Conservation (phyloP, 2,888 invertebrate species). For the Theodoxus fluviatilis region DNA sequence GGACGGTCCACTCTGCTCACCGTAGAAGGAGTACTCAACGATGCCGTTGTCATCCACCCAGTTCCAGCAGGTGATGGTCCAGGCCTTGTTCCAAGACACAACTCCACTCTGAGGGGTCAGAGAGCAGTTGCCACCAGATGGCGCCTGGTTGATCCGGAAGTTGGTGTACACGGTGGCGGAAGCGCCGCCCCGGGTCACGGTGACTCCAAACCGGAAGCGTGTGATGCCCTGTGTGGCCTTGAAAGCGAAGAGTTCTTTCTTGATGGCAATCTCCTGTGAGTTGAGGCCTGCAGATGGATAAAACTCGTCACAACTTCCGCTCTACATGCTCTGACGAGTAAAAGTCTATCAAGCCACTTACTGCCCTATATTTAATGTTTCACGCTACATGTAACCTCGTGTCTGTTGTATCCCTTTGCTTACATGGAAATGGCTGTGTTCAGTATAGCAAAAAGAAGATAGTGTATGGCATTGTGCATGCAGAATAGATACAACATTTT, state of each 20-base stretch:
- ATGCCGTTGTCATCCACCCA: conserved; percentile 50
- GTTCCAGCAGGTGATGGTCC: conserved; percentile 36
- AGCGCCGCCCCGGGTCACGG: conserved; percentile 20
- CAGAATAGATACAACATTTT: too few relatives aligned
- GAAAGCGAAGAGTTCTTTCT: conserved; percentile 38
- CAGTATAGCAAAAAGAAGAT: too few relatives aligned
- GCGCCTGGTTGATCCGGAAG: conserved; percentile 42
- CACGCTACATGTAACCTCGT: too few relatives aligned
- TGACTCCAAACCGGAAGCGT: conserved; percentile 32
- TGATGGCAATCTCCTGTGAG: conserved; percentile 44
- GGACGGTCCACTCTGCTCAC: conserved; percentile 46
- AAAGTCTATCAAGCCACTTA: too few relatives aligned
- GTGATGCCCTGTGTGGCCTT: conserved; percentile 29
- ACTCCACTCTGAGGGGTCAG: conserved; percentile 35
- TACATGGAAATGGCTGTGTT: too few relatives aligned
- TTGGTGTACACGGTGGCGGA: conserved; percentile 20
- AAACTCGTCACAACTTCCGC: too few relatives aligned
- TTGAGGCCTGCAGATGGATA: conserved; percentile 39
- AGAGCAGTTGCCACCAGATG: conserved; percentile 43
- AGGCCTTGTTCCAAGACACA: conserved; percentile 27
- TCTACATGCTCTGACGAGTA: too few relatives aligned
- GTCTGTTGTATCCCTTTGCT: too few relatives aligned
- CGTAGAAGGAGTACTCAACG: conserved; percentile 40
- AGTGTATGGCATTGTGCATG: too few relatives aligned
- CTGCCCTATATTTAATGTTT: too few relatives aligned